phyloP scores from a whole-genome alignment of 1,140 invertebrate species.

The Leptoteleia sp. region DNA sequence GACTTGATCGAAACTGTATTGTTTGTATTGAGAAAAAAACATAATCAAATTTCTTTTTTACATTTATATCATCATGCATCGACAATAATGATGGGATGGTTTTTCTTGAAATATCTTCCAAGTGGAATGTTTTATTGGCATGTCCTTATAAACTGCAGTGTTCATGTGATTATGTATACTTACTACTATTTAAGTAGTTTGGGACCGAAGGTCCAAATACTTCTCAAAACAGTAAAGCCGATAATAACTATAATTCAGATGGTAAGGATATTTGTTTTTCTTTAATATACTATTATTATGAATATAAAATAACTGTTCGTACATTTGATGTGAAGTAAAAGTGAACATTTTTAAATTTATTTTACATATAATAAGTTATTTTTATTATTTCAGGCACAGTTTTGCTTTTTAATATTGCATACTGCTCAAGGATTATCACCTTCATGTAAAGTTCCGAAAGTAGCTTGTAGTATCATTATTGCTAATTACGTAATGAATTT shows the following conservation, averaged over 20 bases:
- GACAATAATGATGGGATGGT: slow-evolving; percentile 84
- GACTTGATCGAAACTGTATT: slow-evolving; percentile 81
- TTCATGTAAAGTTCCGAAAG: slow-evolving; percentile 4
- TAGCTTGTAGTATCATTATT: background rate
- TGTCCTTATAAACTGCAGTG: slow-evolving; percentile 67
- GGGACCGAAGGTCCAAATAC: slow-evolving; percentile 69
- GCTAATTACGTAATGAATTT: slow-evolving; percentile 12
- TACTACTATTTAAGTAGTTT: slow-evolving; percentile 73
- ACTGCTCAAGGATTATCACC: slow-evolving; percentile 9
- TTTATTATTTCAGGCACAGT: slow-evolving; percentile 14
- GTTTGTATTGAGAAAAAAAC: slow-evolving; percentile 86
- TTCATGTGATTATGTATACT: slow-evolving; percentile 76
- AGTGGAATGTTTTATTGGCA: slow-evolving; percentile 69
- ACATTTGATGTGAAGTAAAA: too few relatives aligned
- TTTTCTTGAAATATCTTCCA: slow-evolving; percentile 80
- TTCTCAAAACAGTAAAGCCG: slow-evolving; percentile 60
- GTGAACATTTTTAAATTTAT: too few relatives aligned
- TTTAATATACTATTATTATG: background rate
- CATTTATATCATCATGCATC: slow-evolving; percentile 87
- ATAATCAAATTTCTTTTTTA: slow-evolving; percentile 85
- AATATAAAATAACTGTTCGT: too few relatives aligned
- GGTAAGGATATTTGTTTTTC: slow-evolving; percentile 45
- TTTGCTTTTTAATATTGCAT: slow-evolving; percentile 7
- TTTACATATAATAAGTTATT: too few relatives aligned
- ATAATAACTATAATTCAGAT: slow-evolving; percentile 70